Evolutionary conservation across 1,140 invertebrate species (phyloP).

Genomic region (Mizuhopecten yessoensis): DNA sequence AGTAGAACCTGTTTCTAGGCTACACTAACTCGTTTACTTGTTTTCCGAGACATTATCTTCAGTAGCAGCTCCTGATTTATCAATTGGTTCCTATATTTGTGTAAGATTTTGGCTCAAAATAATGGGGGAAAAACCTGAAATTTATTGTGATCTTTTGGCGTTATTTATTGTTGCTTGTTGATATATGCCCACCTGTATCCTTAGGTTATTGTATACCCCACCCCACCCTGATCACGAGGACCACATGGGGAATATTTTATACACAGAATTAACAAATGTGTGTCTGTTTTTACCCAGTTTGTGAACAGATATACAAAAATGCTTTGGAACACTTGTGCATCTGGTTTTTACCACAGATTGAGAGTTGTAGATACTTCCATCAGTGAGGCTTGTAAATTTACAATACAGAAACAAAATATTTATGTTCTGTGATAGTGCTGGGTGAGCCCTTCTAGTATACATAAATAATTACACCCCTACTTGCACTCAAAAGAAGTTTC

Average conservation of each 20-base stretch:
- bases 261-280: background rate
- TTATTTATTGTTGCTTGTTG: too few relatives aligned
- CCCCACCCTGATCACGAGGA: too few relatives aligned
- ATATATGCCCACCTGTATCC: too few relatives aligned
- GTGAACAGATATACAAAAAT: background rate
- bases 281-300: conserved; percentile 6
- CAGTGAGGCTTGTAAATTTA: conserved; percentile 26
- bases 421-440: background rate
- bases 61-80: too few relatives aligned
- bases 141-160: too few relatives aligned
- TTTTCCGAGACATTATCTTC: too few relatives aligned
- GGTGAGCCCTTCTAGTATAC: background rate
- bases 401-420: conserved; percentile 33
- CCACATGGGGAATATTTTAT: background rate
- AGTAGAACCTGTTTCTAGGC: too few relatives aligned
- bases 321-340: background rate
- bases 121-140: too few relatives aligned
- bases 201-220: too few relatives aligned
- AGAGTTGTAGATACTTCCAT: background rate
- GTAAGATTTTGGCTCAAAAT: too few relatives aligned
- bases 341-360: background rate
- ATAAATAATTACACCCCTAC: background rate
- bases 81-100: too few relatives aligned
- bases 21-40: too few relatives aligned
- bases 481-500: background rate